Evolutionary conservation across 2,113 vertebrate species (phyloP), one percentile per base, ranked within the genome.

Genomic region (Lycocorax pyrrhopterus): DNA sequence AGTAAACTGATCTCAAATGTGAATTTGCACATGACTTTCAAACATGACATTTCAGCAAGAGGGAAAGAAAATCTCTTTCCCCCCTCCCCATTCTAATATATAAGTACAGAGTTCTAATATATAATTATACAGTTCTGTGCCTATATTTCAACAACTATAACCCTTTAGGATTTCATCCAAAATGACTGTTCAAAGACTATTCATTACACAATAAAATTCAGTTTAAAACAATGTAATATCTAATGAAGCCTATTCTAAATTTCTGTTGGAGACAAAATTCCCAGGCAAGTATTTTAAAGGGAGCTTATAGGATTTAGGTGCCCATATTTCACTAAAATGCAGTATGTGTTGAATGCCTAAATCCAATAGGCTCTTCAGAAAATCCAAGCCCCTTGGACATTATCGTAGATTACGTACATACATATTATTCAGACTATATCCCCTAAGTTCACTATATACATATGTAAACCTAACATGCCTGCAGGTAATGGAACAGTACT

Each of bases 401-500:
- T 60, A 89, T 6, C 47, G 41, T 68, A 95, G 68, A 92, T 95
- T 92, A 95, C 79, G 39, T 66, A 90, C 69, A 95, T 87, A 86
- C 56, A 87, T 93, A 93, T 93, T 92, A 96, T 84, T 89, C 92
- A 92, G 80, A 72, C 80, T 81, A 86, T 92, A 93, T 90, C 90
- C 93, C 32, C 4, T 78, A 92, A 90, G 5, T 94, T 96, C 88
- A 62, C 90, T 82, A 90, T 96, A 92, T 93, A 94, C 93, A 95
- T 95, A 96, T 93, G 93, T 95, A 96, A 97, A 95, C 85, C 79
- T 79, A 89, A 94, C 56, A 95, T 77, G 90, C 92, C 95, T 96
- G 88, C 93, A 93, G 93, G 94, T 97, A 96, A 96, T 68, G 52
- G 83, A 96, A 94, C 73, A 84, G 86, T 96, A 96, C 92, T 94